Evolutionary conservation across 35 echinoderm and acorn worm species (phyloP).

Genomic region (Ophioderma brevispina): DNA sequence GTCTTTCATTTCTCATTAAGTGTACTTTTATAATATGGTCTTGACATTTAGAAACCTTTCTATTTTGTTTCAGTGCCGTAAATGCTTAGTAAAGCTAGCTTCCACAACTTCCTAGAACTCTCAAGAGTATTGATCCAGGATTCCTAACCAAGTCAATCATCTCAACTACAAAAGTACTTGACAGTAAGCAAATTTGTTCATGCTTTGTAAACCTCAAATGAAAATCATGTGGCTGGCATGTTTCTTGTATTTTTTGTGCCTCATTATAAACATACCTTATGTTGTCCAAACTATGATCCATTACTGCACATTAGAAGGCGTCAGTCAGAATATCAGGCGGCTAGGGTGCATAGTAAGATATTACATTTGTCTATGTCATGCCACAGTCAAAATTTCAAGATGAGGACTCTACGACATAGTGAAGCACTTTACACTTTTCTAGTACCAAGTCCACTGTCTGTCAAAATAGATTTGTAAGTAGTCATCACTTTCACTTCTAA

Average conservation of each 20-base stretch:
- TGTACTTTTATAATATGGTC: not conserved
- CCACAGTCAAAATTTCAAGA: conserved; percentile 79
- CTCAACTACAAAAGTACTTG: conserved; percentile 72
- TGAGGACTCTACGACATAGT: conserved; percentile 91
- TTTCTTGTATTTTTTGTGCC: too few relatives aligned
- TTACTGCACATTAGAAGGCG: too few relatives aligned
- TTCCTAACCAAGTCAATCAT: conserved; percentile 73
- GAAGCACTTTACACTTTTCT: conserved; percentile 93
- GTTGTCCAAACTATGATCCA: too few relatives aligned
- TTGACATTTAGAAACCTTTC: not conserved
- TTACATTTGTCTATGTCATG: too few relatives aligned
- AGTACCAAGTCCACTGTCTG: conserved; percentile 74
- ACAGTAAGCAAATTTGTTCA: conserved; percentile 60
- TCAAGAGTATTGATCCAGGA: conserved; percentile 59
- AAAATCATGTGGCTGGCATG: too few relatives aligned
- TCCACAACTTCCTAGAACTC: conserved; percentile 69
- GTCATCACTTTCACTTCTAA: too few relatives aligned
- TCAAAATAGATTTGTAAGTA: conserved; percentile 56
- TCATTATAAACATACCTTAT: too few relatives aligned
- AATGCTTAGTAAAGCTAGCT: conserved; percentile 84
- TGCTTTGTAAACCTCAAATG: too few relatives aligned
- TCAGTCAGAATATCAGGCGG: too few relatives aligned
- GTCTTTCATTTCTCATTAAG: not conserved
- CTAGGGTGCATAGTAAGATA: too few relatives aligned
- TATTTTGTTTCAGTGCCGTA: conserved; percentile 81